A percentile compares a stretch with the other conserved stretches of the same genome.
phyloP scores from a whole-genome alignment of 1,140 invertebrate genomes.

The Globodera ellingtonae region DNA sequence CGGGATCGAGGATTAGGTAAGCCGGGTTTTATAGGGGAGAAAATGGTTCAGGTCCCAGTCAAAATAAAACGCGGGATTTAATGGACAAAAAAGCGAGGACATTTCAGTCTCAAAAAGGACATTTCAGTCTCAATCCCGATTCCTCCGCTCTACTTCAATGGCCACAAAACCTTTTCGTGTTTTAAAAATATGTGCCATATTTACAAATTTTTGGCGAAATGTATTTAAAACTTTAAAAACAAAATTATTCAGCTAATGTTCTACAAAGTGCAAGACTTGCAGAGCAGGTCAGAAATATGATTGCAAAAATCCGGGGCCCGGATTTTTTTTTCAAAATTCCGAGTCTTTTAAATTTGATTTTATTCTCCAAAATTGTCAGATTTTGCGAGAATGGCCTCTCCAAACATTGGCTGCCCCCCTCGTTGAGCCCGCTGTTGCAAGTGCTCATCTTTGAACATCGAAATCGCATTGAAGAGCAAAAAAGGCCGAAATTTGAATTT shows the following conservation, averaged over 20 bases:
- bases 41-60: too few relatives aligned
- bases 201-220: too few relatives aligned
- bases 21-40: too few relatives aligned
- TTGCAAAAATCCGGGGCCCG: too few relatives aligned
- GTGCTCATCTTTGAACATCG: slow-evolving; percentile 43
- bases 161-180: too few relatives aligned
- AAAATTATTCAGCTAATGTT: slow-evolving; percentile 26
- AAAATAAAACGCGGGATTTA: too few relatives aligned
- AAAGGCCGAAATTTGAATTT: slow-evolving; percentile 32
- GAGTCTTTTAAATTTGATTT: neutral
- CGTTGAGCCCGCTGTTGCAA: slow-evolving; percentile 40
- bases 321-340: neutral
- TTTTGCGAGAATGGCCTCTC: slow-evolving; percentile 36
- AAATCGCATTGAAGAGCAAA: slow-evolving; percentile 34
- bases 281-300: slow-evolving; percentile 19
- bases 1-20: too few relatives aligned
- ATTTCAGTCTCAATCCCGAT: too few relatives aligned
- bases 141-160: too few relatives aligned
- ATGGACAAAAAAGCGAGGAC: too few relatives aligned
- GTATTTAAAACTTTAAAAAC: neutral
- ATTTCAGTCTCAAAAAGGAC: too few relatives aligned
- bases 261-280: slow-evolving; percentile 49
- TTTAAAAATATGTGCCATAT: too few relatives aligned
- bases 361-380: slow-evolving; percentile 2
- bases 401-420: slow-evolving; percentile 47